These are phyloP conservation scores for Phylloscopus trochilus DNA, from an alignment of 2,113 vertebrate species.

Conservation along the genomic window DNA sequence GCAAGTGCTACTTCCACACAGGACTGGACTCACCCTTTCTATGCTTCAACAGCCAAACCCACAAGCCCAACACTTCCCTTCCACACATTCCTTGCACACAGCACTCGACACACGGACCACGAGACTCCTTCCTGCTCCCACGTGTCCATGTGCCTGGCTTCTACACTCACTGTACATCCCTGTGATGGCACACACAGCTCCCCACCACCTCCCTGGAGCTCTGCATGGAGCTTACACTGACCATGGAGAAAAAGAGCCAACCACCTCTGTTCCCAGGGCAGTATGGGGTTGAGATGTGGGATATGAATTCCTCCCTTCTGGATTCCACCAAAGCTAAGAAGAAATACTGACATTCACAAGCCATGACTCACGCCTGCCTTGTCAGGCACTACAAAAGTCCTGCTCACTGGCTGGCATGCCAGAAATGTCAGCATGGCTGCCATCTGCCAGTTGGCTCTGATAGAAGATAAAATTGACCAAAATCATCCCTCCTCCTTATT, in stretches of 20 bases:
- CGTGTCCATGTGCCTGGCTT: rapidly evolving
- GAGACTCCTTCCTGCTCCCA: not conserved
- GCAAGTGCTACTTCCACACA: not conserved
- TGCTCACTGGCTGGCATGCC: not conserved
- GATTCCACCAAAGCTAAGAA: not conserved
- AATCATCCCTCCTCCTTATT: not conserved
- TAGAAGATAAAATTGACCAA: not conserved
- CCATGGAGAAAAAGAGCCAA: not conserved
- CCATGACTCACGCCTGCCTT: not conserved
- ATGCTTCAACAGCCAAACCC: not conserved
- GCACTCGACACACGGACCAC: rapidly evolving
- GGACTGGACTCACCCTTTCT: not conserved
- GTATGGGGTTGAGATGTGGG: not conserved
- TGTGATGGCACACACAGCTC: not conserved
- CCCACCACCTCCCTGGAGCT: not conserved
- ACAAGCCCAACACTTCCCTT: not conserved
- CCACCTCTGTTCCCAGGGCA: not conserved
- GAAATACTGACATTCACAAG: constrained; percentile 6
- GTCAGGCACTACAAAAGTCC: not conserved
- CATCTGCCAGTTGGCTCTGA: not conserved
- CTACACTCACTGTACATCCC: rapidly evolving
- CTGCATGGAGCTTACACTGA: not conserved
- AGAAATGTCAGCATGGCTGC: not conserved
- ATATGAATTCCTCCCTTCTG: not conserved
- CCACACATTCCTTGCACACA: rapidly evolving